These are phyloP conservation scores for Drosophila novamexicana DNA, from an alignment of 1,140 invertebrate genomes.

Conservation along the genomic window DNA sequence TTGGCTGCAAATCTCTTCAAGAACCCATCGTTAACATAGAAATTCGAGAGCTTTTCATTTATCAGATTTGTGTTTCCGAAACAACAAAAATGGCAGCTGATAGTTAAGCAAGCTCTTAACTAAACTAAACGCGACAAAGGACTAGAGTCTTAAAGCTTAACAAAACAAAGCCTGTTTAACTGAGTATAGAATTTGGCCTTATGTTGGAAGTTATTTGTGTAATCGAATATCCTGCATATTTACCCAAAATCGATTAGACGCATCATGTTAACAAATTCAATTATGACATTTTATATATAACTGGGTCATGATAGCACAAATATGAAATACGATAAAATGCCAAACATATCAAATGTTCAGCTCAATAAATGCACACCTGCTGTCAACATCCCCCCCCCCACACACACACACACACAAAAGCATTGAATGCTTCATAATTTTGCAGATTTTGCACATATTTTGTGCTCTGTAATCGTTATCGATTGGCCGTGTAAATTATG, in stretches of 20 bases:
- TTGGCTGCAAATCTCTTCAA: too few species aligned
- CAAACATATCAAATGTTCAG: slow-evolving; percentile 48
- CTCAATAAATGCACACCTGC: too few species aligned
- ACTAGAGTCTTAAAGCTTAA: too few species aligned
- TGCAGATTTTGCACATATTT: slow-evolving; percentile 21
- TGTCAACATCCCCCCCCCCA: not conserved
- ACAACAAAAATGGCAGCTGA: too few species aligned
- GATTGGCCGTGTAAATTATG: slow-evolving; percentile 67
- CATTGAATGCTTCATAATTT: slow-evolving; percentile 21
- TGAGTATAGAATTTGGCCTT: too few species aligned
- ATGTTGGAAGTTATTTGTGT: too few species aligned
- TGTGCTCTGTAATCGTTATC: slow-evolving; percentile 61
- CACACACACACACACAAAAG: not conserved
- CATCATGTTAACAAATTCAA: not conserved
- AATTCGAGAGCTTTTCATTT: too few species aligned
- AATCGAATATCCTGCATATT: not conserved
- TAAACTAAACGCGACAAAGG: too few species aligned
- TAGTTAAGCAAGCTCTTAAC: too few species aligned
- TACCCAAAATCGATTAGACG: not conserved
- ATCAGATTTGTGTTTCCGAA: too few species aligned
- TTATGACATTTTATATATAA: slow-evolving; percentile 1
- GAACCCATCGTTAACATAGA: too few species aligned
- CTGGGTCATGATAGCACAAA: not conserved
- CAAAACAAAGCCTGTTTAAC: too few species aligned
- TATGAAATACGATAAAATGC: not conserved